phyloP scores from a whole-genome alignment of 2,888 invertebrate species.

The Drosophila ochracea region DNA sequence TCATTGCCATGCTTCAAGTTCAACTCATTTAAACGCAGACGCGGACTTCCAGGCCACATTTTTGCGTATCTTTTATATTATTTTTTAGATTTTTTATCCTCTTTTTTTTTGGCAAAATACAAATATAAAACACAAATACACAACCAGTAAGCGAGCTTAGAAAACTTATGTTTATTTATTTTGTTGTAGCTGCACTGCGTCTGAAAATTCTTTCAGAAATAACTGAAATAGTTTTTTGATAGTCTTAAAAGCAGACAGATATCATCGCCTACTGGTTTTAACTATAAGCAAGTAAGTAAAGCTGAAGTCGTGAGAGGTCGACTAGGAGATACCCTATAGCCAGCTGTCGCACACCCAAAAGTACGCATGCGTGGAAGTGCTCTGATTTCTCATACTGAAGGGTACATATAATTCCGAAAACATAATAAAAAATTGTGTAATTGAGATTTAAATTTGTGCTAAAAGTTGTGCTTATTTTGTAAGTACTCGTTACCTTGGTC shows the following conservation, averaged over 20 bases:
- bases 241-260: neutral
- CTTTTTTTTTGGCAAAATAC: neutral
- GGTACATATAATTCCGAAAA: too few species aligned
- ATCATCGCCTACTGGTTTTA: constrained; percentile 30
- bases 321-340: neutral
- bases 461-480: too few species aligned
- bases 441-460: too few species aligned
- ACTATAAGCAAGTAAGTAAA: neutral
- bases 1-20: constrained; percentile 1
- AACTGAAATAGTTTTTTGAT: neutral
- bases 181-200: constrained; percentile 21
- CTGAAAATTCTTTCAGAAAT: constrained; percentile 20
- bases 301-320: neutral
- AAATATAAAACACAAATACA: neutral
- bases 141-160: neutral
- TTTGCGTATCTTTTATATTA: neutral
- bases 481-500: too few species aligned
- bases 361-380: neutral
- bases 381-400: neutral
- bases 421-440: too few species aligned
- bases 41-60: constrained; percentile 55
- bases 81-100: constrained; percentile 7
- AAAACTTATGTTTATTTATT: neutral
- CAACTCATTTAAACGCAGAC: constrained; percentile 46
- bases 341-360: neutral